Evolutionary conservation across 2,888 invertebrate genomes (phyloP).

Genomic region (Stenolophus ochropezus): DNA sequence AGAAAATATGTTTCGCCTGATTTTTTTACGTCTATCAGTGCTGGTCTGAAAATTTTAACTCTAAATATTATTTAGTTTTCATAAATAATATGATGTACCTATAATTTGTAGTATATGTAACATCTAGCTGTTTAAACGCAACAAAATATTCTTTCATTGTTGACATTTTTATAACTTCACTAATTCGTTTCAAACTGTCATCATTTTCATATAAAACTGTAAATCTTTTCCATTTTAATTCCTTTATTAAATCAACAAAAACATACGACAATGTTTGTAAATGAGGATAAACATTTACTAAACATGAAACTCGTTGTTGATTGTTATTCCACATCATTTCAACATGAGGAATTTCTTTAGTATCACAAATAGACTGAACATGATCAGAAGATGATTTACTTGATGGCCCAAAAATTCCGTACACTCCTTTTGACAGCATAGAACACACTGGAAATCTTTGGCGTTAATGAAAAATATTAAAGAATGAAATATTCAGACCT

Average conservation of each 20-base stretch:
- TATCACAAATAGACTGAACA: slow-evolving; percentile 86
- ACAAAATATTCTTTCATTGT: slow-evolving; percentile 73
- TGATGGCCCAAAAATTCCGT: slow-evolving; percentile 87
- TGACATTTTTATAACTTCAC: slow-evolving; percentile 82
- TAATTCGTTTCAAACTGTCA: slow-evolving; percentile 82
- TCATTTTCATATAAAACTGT: slow-evolving; percentile 88
- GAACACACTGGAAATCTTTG: slow-evolving; percentile 55
- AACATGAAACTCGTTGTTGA: slow-evolving; percentile 62
- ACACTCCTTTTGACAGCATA: slow-evolving; percentile 75
- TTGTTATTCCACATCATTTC: slow-evolving; percentile 81
- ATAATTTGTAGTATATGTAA: slow-evolving; percentile 79
- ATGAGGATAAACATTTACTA: slow-evolving; percentile 52
- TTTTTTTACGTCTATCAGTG: slow-evolving; percentile 82
- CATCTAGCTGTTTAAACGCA: slow-evolving; percentile 79
- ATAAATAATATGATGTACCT: slow-evolving; percentile 64
- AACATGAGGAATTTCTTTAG: slow-evolving; percentile 87
- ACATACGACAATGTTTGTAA: slow-evolving; percentile 71
- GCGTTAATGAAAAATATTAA: background rate
- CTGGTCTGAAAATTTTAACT: slow-evolving; percentile 70
- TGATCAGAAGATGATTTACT: slow-evolving; percentile 79
- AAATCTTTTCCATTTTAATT: slow-evolving; percentile 88
- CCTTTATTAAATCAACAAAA: slow-evolving; percentile 81
- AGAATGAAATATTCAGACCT: background rate
- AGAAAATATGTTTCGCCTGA: slow-evolving; percentile 83
- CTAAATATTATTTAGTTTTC: background rate